Base-by-base conservation (phyloP, 2,888 invertebrate genomes). In the Polietes domitor region DNA sequence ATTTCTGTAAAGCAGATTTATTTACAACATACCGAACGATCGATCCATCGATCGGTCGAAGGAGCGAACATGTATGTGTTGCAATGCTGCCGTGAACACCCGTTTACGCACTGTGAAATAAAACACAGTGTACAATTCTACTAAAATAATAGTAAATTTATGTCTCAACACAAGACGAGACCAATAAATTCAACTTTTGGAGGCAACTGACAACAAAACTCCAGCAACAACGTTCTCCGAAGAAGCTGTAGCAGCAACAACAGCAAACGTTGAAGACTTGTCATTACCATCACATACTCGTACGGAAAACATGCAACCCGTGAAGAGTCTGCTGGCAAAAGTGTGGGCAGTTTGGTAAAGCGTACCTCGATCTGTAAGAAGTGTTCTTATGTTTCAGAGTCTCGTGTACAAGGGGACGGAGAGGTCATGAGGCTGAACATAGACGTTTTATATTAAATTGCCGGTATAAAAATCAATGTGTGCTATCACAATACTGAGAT, bases 401-500 rank as follows among this genome's bases (percentile, higher is more conserved):
- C 19, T n/a, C 47, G n/a, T 32, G 21, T 1, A 24, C 21, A 21
- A 24, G 43, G 19, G 65, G 65, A 41, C 5, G 24, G 12, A 28
- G 61, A 19, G 43, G 19, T 9, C 55, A 58, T 43, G 12, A 1
- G 1, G 15, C 4, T 12, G 47, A 75, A 78, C 77, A 83, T 41
- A 61, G 77, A 80, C 68, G 75, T 81, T 80, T 78, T 72, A 71
- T 55, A 83, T 74, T 55, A 80, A 77, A 77, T 80, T 81, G 41
- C 65, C 65, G 63, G 61, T 24, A 83, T 80, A 82, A 82, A 77
- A 74, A 77, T 77, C 73, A 82, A 77, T 74, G 63, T 75, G n/a
- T 70, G 47, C 47, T 53, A 74, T 61, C 37, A 24, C 41, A 19
- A n/a, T n/a, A n/a, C 24, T 12, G 43, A 21, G 12, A 43, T 68